Conservation (phyloP, 2,113 vertebrate genomes). For the Lepisosteus osseus region DNA sequence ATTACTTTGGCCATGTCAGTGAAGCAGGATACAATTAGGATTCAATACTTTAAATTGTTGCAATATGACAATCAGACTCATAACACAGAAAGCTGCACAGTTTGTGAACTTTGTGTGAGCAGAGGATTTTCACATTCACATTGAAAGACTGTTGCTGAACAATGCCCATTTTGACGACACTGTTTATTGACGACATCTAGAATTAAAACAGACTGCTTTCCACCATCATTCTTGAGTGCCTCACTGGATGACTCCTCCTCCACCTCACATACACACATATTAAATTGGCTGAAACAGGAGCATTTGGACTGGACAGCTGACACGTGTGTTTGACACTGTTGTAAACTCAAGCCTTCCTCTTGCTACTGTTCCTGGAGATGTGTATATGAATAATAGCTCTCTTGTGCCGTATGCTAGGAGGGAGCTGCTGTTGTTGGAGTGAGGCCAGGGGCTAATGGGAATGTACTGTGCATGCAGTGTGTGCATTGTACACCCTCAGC, state of each 20-base stretch:
- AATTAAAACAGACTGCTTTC: too few relatives aligned
- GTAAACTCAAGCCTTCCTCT: slow-evolving; percentile 17
- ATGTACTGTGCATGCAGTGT: rapidly evolving
- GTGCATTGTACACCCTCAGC: slow-evolving; percentile 24
- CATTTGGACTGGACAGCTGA: slow-evolving; percentile 10
- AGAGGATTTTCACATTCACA: too few relatives aligned
- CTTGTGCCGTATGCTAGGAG: slow-evolving; percentile 28
- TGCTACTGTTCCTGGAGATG: slow-evolving; percentile 28
- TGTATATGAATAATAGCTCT: slow-evolving; percentile 13
- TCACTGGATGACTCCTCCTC: background rate
- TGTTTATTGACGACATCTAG: too few relatives aligned
- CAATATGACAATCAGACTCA: too few relatives aligned
- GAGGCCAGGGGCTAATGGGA: slow-evolving; percentile 32
- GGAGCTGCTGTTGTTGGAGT: slow-evolving; percentile 38
- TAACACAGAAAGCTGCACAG: too few relatives aligned
- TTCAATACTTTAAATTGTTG: too few relatives aligned
- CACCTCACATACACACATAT: background rate
- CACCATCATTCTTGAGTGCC: background rate
- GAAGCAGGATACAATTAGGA: too few relatives aligned
- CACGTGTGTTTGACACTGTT: background rate
- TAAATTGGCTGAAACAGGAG: background rate
- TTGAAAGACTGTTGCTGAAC: too few relatives aligned
- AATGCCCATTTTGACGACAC: too few relatives aligned
- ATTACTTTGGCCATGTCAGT: too few relatives aligned
- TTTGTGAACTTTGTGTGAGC: too few relatives aligned